Evolutionary conservation across 2,888 invertebrate species (phyloP), one percentile per base, ranked within the genome.

Genomic region (Heliconius hortense): DNA sequence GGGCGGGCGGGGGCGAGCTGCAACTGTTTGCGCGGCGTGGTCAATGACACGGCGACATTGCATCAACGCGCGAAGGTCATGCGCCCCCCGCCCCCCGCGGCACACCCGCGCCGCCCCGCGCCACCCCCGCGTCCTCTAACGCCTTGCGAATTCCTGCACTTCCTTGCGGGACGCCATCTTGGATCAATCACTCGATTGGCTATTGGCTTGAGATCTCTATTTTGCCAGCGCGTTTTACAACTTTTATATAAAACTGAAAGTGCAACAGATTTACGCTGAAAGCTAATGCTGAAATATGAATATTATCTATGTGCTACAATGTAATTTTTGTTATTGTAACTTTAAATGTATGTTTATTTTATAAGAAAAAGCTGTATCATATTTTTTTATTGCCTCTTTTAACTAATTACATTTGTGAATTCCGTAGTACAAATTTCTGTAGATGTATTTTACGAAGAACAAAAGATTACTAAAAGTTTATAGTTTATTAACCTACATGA

Each of bases 21-120:
- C 81, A 82, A 82, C 82, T 82, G 82, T 82, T 83, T 81, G 84
- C 77, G 84, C 78, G 84, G 80, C 83, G 88, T 91, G 92, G 92
- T 92, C 93, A 93, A 93, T 92, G 93, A 93, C 93, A 92, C 92
- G 88, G 89, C 93, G 93, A 93, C 93, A 94, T 94, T 94, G 93
- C 92, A 92, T 90, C 92, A 90, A 90, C 89, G 91, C 91, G 91
- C 91, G 91, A 92, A 92, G 91, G 91, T 91, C 91, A 91, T 88
- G 82, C 82, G 81, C 80, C 83, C 83, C 85, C 83, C 85, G 78
- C 82, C n/a, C 68, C 69, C 13, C n/a, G 11, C 67, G 18, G 78
- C 78, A 80, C 73, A 10, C 79, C 80, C 77, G 82, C 24, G 15
- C 7, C 39, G 5, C 66, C 66, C 66, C 66, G 3, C 79, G 79